Percentiles rank a stretch among this genome's conserved stretches.
phyloP scores from a whole-genome alignment of 1,140 invertebrate genomes.

The Drosophila sucinea region DNA sequence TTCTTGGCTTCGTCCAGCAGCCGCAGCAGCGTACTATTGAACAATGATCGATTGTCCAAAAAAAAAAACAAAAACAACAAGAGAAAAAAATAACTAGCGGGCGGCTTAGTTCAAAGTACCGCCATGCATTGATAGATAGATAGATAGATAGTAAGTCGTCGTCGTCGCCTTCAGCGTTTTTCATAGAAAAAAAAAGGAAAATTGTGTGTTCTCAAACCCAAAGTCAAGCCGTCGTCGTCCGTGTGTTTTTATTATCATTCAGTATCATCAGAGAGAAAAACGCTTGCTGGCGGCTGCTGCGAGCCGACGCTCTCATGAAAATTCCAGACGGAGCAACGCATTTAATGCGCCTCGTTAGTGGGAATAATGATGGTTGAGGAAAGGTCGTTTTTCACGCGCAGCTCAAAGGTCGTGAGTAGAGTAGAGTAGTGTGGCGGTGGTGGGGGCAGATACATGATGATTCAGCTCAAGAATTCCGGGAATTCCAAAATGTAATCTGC shows the following conservation, averaged over 20 bases:
- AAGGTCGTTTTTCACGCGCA: slow-evolving; percentile 79
- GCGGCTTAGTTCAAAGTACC: slow-evolving; percentile 73
- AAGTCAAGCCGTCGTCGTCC: slow-evolving; percentile 65
- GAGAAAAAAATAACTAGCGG: slow-evolving; percentile 37
- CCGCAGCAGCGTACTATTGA: slow-evolving; percentile 36
- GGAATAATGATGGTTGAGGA: slow-evolving; percentile 68
- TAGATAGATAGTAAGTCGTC: slow-evolving; percentile 5
- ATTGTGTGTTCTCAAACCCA: slow-evolving; percentile 65
- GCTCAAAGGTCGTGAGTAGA: slow-evolving; percentile 69
- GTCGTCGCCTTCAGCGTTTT: slow-evolving; percentile 42
- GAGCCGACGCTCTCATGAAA: slow-evolving; percentile 56
- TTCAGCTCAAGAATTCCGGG: slow-evolving; percentile 76
- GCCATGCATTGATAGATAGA: slow-evolving; percentile 10
- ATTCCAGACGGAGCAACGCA: slow-evolving; percentile 24
- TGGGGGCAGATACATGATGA: slow-evolving; percentile 42
- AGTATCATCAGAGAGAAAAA: not conserved
- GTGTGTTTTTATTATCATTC: not conserved
- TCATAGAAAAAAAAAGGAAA: slow-evolving; percentile 57
- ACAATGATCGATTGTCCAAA: slow-evolving; percentile 76
- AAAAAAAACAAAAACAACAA: slow-evolving; percentile 32
- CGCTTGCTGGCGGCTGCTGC: slow-evolving; percentile 1
- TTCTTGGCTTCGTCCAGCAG: slow-evolving; percentile 7
- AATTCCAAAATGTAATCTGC: slow-evolving; percentile 73
- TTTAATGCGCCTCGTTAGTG: slow-evolving; percentile 74
- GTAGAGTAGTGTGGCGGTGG: slow-evolving; percentile 18